phyloP scores from a whole-genome alignment of 2,888 invertebrate genomes.

The Aquatica leii region DNA sequence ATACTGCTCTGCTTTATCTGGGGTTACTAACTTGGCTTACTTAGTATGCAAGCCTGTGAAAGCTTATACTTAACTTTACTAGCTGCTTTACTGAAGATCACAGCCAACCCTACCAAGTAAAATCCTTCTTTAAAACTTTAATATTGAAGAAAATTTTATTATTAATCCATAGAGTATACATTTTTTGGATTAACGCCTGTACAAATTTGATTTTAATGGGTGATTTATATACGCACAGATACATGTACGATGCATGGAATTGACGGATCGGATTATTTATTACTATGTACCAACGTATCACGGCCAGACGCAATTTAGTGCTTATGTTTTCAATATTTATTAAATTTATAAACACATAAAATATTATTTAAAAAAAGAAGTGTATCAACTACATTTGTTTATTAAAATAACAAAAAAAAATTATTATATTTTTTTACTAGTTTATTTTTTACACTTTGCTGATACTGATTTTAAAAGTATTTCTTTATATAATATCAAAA shows the following conservation, averaged over 20 bases:
- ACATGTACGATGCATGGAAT: slow-evolving; percentile 21
- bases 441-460: no score
- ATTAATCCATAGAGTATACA: slow-evolving; percentile 10
- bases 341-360: no score
- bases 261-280: slow-evolving; percentile 27
- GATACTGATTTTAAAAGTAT: no score
- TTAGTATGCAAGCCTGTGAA: slow-evolving; percentile 50
- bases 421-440: no score
- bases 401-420: no score
- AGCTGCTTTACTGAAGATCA: slow-evolving; percentile 32
- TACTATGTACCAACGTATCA: slow-evolving; percentile 14
- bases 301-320: neutral
- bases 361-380: no score
- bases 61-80: slow-evolving; percentile 48
- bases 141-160: slow-evolving; percentile 13
- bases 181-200: slow-evolving; percentile 28
- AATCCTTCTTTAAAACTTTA: slow-evolving; percentile 18
- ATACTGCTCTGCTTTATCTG: slow-evolving; percentile 35
- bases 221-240: slow-evolving; percentile 19
- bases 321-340: neutral
- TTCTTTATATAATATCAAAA: no score
- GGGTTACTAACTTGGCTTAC: slow-evolving; percentile 37
- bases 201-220: slow-evolving; percentile 19
- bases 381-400: no score
- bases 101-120: slow-evolving; percentile 13